A percentile compares a stretch with the other conserved stretches of the same genome.
phyloP scores from a whole-genome alignment of 2,888 invertebrate species.

The Synanthedon myopaeformis region DNA sequence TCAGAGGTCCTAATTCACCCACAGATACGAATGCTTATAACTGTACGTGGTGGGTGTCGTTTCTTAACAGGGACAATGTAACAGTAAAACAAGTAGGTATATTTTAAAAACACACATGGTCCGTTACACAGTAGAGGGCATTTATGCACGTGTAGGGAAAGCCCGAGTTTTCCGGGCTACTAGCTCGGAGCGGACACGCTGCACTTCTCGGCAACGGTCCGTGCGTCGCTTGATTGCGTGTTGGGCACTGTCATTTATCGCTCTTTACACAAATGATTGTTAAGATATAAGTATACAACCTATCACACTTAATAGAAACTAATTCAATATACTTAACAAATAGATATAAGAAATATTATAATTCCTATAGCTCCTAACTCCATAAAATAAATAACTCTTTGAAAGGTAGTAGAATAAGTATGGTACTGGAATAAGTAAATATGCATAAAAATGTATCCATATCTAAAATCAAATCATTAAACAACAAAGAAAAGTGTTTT shows the following conservation, averaged over 20 bases:
- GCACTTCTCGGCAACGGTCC: slow-evolving; percentile 40
- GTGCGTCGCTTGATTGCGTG: slow-evolving; percentile 37
- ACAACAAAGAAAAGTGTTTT: too few species aligned
- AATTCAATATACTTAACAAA: too few species aligned
- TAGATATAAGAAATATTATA: too few species aligned
- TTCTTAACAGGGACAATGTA: background rate
- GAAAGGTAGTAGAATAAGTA: too few species aligned
- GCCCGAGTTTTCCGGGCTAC: slow-evolving; percentile 50
- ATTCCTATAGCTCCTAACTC: too few species aligned
- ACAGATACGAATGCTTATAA: too few species aligned
- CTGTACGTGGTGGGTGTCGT: too few species aligned
- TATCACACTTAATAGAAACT: background rate
- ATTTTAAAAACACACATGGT: background rate
- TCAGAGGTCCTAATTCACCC: too few species aligned
- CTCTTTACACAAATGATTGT: slow-evolving; percentile 10
- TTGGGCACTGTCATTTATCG: slow-evolving; percentile 1
- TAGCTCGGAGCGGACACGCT: slow-evolving; percentile 48
- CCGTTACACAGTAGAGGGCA: slow-evolving; percentile 14
- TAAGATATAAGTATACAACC: slow-evolving; percentile 3
- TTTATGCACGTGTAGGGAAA: slow-evolving; percentile 37
- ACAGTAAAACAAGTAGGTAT: background rate
- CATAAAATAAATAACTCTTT: too few species aligned
- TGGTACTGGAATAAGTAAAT: too few species aligned
- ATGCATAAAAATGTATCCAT: too few species aligned
- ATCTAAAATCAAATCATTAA: too few species aligned